Conservation (phyloP, 1,140 invertebrate genomes). For the Heliconius hewitsoni region DNA sequence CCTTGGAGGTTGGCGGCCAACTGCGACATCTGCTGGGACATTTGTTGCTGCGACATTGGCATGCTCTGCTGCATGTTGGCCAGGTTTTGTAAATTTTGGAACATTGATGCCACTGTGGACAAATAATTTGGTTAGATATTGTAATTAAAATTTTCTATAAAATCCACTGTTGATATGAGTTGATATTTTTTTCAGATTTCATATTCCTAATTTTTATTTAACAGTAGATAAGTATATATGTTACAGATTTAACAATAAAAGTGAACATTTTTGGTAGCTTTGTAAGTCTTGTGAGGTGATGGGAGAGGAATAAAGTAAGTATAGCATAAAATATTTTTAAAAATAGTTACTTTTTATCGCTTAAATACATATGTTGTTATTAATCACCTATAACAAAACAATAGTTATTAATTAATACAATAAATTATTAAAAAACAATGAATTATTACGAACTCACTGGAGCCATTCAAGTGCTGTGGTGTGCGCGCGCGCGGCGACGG, state of each 20-base stretch:
- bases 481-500: slow-evolving; percentile 76
- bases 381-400: too few species aligned
- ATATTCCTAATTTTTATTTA: too few species aligned
- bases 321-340: too few species aligned
- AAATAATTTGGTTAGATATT: neutral
- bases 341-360: too few species aligned
- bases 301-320: too few species aligned
- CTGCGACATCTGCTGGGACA: slow-evolving; percentile 85
- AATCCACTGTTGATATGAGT: neutral
- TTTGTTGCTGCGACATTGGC: slow-evolving; percentile 78
- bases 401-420: neutral
- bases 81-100: slow-evolving; percentile 89
- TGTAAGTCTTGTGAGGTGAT: too few species aligned
- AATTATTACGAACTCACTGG: slow-evolving; percentile 85
- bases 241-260: neutral
- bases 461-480: slow-evolving; percentile 83
- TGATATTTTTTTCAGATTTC: too few species aligned
- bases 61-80: slow-evolving; percentile 81
- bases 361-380: too few species aligned
- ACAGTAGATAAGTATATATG: neutral
- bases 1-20: slow-evolving; percentile 87
- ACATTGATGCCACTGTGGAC: slow-evolving; percentile 87
- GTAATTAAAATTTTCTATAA: neutral
- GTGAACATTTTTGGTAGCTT: too few species aligned
- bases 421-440: slow-evolving; percentile 24